A percentile compares a stretch with the other conserved stretches of the same genome.
These are phyloP conservation scores for Sesia bembeciformis DNA, from an alignment of 2,888 invertebrate genomes.

Conservation along the genomic window DNA sequence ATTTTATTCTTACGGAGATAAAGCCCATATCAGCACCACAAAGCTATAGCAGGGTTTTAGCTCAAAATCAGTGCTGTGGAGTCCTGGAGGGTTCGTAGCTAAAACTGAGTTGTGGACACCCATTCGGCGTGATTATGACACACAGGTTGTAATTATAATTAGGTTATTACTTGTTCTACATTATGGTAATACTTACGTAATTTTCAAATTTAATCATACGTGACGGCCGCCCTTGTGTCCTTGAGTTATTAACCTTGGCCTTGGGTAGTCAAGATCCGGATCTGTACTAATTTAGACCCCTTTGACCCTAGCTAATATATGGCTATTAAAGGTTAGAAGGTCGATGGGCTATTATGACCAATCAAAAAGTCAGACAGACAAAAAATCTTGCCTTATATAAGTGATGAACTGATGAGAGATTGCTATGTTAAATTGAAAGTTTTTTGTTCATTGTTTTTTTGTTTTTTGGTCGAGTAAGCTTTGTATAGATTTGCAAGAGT, in stretches of 20 bases:
- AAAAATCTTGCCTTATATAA: not conserved
- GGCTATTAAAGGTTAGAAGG: no score
- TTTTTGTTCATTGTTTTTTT: no score
- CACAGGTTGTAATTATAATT: not conserved
- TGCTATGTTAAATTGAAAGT: no score
- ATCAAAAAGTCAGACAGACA: not conserved
- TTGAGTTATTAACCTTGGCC: not conserved
- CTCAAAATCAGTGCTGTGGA: no score
- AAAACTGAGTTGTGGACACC: not conserved
- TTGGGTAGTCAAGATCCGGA: not conserved
- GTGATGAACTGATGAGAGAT: no score
- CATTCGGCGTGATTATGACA: not conserved
- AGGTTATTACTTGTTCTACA: no score
- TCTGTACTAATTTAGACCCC: not conserved
- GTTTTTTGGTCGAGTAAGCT: no score
- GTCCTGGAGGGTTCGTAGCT: no score
- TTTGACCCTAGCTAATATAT: not conserved
- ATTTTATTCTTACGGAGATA: not conserved
- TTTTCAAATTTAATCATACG: not conserved
- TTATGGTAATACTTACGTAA: not conserved
- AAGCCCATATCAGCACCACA: not conserved
- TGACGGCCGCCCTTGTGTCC: no score
- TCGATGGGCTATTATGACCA: not conserved
- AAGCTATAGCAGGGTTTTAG: no score
- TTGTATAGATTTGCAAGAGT: no score